Evolutionary conservation across 2,888 invertebrate genomes (phyloP).

Genomic region (Lordiphosa fenestrarum): DNA sequence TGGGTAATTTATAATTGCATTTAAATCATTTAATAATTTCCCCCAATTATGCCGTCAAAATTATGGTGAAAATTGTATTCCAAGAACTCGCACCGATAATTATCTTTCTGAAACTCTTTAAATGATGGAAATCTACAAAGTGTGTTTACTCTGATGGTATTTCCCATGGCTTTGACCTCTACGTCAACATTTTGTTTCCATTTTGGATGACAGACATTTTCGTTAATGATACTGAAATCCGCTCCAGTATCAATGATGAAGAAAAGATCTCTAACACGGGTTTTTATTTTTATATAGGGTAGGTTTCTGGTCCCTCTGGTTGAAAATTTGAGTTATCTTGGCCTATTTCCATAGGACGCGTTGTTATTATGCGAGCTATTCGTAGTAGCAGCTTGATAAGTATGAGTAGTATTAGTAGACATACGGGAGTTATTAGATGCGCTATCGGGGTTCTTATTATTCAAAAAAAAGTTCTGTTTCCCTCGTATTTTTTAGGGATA

Average conservation of each 20-base stretch:
- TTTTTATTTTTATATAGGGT: slow-evolving; percentile 16
- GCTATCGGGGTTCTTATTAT: background rate
- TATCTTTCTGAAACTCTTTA: background rate
- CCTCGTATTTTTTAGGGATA: background rate
- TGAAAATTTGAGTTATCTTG: slow-evolving; percentile 5
- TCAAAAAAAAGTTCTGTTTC: background rate
- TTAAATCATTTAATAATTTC: background rate
- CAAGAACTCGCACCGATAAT: background rate
- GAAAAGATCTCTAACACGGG: slow-evolving; percentile 9
- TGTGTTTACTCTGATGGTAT: slow-evolving; percentile 2
- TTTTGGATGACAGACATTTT: slow-evolving; percentile 28
- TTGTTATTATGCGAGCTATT: no score
- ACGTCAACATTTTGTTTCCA: slow-evolving; percentile 11
- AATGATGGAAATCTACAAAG: slow-evolving; percentile 6
- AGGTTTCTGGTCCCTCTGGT: slow-evolving; percentile 3
- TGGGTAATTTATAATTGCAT: slow-evolving; percentile 1
- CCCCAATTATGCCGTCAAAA: slow-evolving; percentile 2
- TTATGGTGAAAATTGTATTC: slow-evolving; percentile 1
- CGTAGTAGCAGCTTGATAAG: no score
- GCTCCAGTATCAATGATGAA: slow-evolving; percentile 39
- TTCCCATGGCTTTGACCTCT: slow-evolving; percentile 2
- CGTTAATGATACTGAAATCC: slow-evolving; percentile 32
- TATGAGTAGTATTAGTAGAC: background rate
- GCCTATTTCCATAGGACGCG: no score
- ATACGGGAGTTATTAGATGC: background rate